Percentiles rank a stretch among this genome's conserved stretches.
Conservation (phyloP, 1,140 invertebrate species). For the Hesperophylax magnus region DNA sequence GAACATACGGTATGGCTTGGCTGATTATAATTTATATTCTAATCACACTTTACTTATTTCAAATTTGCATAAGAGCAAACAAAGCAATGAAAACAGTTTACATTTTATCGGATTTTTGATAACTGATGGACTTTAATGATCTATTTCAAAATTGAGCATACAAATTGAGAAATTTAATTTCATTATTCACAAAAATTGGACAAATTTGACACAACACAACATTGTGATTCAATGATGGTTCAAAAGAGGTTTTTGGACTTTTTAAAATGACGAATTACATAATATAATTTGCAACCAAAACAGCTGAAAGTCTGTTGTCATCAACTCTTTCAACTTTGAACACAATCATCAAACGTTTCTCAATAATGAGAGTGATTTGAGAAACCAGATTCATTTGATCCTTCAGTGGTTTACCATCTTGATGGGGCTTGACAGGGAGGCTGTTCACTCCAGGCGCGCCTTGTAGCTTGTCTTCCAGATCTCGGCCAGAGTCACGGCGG, state of each 20-base stretch:
- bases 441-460: slow-evolving; percentile 83
- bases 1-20: background rate
- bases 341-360: slow-evolving; percentile 19
- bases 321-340: slow-evolving; percentile 20
- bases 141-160: slow-evolving; percentile 49
- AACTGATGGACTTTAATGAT: slow-evolving; percentile 25
- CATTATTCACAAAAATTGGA: slow-evolving; percentile 32
- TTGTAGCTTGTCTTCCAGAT: slow-evolving; percentile 99
- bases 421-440: slow-evolving; percentile 2
- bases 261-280: background rate
- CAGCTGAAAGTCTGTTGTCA: background rate
- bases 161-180: slow-evolving; percentile 38
- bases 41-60: no score
- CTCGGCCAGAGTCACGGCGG: slow-evolving; percentile 95
- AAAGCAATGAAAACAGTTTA: background rate
- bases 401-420: slow-evolving; percentile 3
- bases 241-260: background rate
- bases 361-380: background rate
- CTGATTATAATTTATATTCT: background rate
- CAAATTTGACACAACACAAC: slow-evolving; percentile 19
- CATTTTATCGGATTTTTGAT: background rate
- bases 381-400: background rate
- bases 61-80: no score
- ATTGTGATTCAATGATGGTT: background rate
- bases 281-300: slow-evolving; percentile 13